A percentile compares a stretch with the other conserved stretches of the same genome.
Evolutionary conservation across 1,140 invertebrate genomes (phyloP).

Genomic region (Tetramorium parvispinum): DNA sequence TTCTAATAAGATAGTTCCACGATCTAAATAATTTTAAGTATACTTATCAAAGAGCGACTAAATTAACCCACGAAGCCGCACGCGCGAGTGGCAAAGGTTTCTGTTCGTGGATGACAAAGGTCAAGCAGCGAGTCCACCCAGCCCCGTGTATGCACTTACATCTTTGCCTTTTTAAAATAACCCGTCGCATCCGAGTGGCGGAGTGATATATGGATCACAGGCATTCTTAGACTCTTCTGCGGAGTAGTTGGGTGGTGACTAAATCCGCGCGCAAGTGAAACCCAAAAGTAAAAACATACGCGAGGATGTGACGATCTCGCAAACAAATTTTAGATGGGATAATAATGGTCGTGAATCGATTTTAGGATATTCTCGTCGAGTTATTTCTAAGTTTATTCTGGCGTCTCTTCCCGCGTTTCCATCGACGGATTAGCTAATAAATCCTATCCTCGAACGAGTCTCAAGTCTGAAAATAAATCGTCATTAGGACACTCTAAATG

Average conservation of each 20-base stretch:
- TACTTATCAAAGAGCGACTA: neutral
- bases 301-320: neutral
- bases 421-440: neutral
- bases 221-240: conserved; percentile 27
- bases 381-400: conserved; percentile 41
- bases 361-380: conserved; percentile 12
- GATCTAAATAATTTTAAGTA: neutral
- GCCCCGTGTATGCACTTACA: neutral
- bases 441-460: neutral
- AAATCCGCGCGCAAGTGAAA: conserved; percentile 5
- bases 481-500: neutral
- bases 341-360: conserved; percentile 41
- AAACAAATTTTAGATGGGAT: conserved; percentile 5
- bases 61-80: conserved; percentile 23
- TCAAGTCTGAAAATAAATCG: conserved; percentile 3
- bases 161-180: conserved; percentile 57
- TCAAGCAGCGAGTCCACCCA: conserved; percentile 25
- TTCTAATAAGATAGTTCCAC: neutral
- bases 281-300: conserved; percentile 15
- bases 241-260: neutral
- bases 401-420: conserved; percentile 1
- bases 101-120: conserved; percentile 23
- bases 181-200: neutral
- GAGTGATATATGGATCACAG: conserved; percentile 38
- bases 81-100: neutral